Conservation (phyloP, 1,140 invertebrate genomes). For the Halotydeus destructor region DNA sequence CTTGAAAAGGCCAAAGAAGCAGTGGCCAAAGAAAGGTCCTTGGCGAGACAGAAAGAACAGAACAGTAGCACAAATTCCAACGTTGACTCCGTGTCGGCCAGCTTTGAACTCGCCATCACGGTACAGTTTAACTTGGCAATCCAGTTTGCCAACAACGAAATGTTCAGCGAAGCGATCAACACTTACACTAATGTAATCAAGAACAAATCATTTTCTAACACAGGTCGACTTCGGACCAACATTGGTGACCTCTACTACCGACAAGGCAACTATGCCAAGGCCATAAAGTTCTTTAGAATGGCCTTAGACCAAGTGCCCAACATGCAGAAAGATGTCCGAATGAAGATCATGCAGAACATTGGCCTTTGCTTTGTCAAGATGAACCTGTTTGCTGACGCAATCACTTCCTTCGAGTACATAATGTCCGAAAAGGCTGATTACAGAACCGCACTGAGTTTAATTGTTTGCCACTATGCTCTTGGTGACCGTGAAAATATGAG, state of each 20-base stretch:
- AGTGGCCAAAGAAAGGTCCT: conserved; percentile 62
- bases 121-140: conserved; percentile 68
- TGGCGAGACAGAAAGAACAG: conserved; percentile 78
- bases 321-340: conserved; percentile 64
- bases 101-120: conserved; percentile 11
- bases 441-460: conserved; percentile 42
- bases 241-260: conserved; percentile 96
- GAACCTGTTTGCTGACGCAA: conserved; percentile 85
- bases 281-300: conserved; percentile 94
- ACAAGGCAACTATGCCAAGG: conserved; percentile 79
- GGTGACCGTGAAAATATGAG: conserved; percentile 87
- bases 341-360: conserved; percentile 97
- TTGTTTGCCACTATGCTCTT: conserved; percentile 78
- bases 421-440: conserved; percentile 86
- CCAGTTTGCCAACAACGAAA: conserved; percentile 78
- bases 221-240: conserved; percentile 74
- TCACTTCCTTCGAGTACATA: conserved; percentile 89
- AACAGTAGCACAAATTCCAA: conserved; percentile 31
- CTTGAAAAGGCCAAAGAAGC: conserved; percentile 90
- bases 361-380: conserved; percentile 84
- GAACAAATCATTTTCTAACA: conserved; percentile 65
- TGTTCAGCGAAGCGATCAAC: conserved; percentile 84
- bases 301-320: conserved; percentile 83
- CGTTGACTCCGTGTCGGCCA: conserved; percentile 15
- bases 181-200: conserved; percentile 75